These are phyloP conservation scores for Gymnothorax javanicus DNA, from an alignment of 2,797 vertebrate genomes.

Conservation along the genomic window DNA sequence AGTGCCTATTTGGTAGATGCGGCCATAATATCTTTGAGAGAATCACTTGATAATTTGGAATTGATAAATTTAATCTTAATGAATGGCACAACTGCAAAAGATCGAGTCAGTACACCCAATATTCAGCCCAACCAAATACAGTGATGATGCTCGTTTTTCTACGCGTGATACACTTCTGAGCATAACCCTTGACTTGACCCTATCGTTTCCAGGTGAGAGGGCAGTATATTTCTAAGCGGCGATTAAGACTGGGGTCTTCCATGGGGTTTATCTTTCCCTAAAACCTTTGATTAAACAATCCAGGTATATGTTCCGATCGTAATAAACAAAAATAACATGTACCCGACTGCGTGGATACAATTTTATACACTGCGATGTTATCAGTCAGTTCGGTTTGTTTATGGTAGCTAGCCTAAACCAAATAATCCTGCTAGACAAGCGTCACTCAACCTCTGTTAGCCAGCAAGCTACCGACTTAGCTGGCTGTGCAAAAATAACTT, in stretches of 20 bases:
- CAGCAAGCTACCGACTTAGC: not conserved
- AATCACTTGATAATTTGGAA: not conserved
- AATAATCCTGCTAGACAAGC: not conserved
- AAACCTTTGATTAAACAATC: conserved; percentile 20
- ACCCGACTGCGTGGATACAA: not conserved
- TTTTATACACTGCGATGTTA: not conserved
- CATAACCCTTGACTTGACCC: conserved; percentile 10
- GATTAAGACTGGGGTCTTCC: conserved; percentile 16
- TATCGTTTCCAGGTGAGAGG: conserved; percentile 51
- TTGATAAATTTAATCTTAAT: not conserved
- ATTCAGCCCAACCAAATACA: not conserved
- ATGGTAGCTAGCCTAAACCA: not conserved
- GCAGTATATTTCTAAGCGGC: conserved; percentile 27
- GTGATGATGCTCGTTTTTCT: conserved; percentile 25
- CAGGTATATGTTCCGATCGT: conserved; percentile 11
- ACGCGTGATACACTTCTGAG: not conserved
- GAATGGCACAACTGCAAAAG: not conserved
- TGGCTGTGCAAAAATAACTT: not conserved
- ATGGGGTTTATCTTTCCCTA: not conserved
- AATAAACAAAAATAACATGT: not conserved
- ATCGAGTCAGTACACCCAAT: not conserved
- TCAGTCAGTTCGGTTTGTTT: not conserved
- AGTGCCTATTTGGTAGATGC: too few species aligned
- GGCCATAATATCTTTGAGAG: not conserved
- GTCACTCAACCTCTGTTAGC: conserved; percentile 12